Evolutionary conservation across 2,888 invertebrate genomes (phyloP).

Genomic region (Orthosia gothica): DNA sequence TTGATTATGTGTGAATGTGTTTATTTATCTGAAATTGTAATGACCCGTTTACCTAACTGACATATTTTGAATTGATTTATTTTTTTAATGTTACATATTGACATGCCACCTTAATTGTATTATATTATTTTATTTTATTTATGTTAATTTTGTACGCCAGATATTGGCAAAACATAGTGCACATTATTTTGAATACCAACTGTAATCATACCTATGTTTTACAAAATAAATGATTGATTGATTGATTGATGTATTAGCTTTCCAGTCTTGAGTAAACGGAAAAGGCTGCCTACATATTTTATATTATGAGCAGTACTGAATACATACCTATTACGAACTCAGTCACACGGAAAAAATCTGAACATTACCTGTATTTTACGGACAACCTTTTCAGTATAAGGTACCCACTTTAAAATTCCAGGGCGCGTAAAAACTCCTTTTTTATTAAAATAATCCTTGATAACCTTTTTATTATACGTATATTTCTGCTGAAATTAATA

Average conservation of each 20-base stretch:
- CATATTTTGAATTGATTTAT: too few relatives aligned
- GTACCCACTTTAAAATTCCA: constrained; percentile 36
- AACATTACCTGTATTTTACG: constrained; percentile 37
- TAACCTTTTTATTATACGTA: constrained; percentile 64
- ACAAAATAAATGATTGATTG: too few relatives aligned
- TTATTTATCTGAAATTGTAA: too few relatives aligned
- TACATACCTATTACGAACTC: background rate
- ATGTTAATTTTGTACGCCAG: too few relatives aligned
- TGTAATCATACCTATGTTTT: too few relatives aligned
- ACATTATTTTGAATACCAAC: too few relatives aligned
- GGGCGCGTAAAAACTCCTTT: constrained; percentile 37
- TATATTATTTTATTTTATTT: too few relatives aligned
- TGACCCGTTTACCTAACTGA: too few relatives aligned
- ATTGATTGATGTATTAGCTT: background rate
- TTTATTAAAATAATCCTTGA: constrained; percentile 48
- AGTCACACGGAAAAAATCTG: constrained; percentile 13
- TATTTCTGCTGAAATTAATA: constrained; percentile 55
- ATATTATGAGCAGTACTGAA: background rate
- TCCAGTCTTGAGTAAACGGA: background rate
- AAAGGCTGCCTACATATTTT: constrained; percentile 1
- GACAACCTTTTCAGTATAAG: constrained; percentile 33
- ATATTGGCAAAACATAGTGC: too few relatives aligned
- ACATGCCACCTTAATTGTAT: too few relatives aligned
- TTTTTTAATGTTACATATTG: too few relatives aligned
- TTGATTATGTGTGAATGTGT: too few relatives aligned